Evolutionary conservation across 2,888 invertebrate genomes (phyloP).

Genomic region (Agrotis clavis): DNA sequence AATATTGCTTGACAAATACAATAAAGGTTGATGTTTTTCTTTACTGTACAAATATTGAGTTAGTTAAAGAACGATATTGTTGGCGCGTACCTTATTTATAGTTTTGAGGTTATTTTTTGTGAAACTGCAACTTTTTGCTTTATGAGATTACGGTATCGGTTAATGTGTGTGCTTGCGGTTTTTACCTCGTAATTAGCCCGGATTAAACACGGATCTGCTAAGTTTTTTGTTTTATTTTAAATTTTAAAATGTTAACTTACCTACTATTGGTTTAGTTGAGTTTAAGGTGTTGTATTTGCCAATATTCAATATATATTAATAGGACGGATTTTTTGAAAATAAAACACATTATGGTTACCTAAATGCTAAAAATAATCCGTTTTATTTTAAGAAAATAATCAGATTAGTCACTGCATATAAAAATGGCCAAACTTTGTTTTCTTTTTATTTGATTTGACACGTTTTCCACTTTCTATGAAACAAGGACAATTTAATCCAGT

Average conservation of each 20-base stretch:
- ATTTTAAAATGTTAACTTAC: too few species aligned
- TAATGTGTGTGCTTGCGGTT: not conserved
- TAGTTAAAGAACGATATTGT: slow-evolving; percentile 24
- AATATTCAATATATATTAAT: not conserved
- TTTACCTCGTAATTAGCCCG: slow-evolving; percentile 12
- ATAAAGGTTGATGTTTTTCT: slow-evolving; percentile 37
- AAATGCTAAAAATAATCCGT: too few species aligned
- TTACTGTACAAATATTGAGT: slow-evolving; percentile 41
- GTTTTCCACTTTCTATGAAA: slow-evolving; percentile 13
- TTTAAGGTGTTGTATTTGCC: not conserved
- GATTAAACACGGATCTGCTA: slow-evolving; percentile 1
- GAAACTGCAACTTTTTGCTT: slow-evolving; percentile 15
- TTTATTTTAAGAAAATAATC: too few species aligned
- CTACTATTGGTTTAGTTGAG: not conserved
- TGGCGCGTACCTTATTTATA: not conserved
- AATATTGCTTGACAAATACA: slow-evolving; percentile 41
- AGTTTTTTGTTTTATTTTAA: slow-evolving; percentile 1
- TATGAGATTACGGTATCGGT: slow-evolving; percentile 2
- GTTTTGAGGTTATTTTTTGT: slow-evolving; percentile 8
- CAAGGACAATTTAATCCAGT: slow-evolving; percentile 28
- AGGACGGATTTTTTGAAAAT: not conserved
- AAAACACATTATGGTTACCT: not conserved
- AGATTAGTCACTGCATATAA: not conserved
- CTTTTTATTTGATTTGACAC: not conserved
- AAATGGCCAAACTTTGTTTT: not conserved